Conservation (phyloP, 2,797 vertebrate species). For the Epinephelus malabaricus region DNA sequence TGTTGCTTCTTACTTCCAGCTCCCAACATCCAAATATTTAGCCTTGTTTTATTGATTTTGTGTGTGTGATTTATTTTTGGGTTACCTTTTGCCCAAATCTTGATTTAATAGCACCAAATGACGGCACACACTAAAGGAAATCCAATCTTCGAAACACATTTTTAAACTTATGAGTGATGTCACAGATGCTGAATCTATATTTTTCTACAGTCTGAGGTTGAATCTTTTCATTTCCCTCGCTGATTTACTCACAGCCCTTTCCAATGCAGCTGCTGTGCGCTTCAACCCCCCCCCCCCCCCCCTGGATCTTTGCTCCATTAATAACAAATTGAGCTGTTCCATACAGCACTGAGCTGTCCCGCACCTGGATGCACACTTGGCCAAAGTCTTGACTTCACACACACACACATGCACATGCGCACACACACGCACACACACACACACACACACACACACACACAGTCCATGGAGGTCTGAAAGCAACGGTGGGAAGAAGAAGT, state of each 20-base stretch:
- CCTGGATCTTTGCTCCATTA: slow-evolving; percentile 70
- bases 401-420: too few species aligned
- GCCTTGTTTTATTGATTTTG: background rate
- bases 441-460: slow-evolving; percentile 35
- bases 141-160: slow-evolving; percentile 11
- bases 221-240: slow-evolving; percentile 38
- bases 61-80: background rate
- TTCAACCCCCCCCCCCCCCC: slow-evolving; percentile 39
- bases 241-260: slow-evolving; percentile 55
- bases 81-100: background rate
- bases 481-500: slow-evolving; percentile 41
- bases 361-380: slow-evolving; percentile 75
- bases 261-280: slow-evolving; percentile 70
- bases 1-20: background rate
- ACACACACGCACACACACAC: too few species aligned
- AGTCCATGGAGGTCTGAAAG: slow-evolving; percentile 49
- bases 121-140: slow-evolving; percentile 7
- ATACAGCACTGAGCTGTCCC: slow-evolving; percentile 52
- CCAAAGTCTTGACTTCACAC: slow-evolving; percentile 71
- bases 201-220: slow-evolving; percentile 30
- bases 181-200: slow-evolving; percentile 18
- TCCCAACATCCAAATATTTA: background rate
- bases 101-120: background rate
- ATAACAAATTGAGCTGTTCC: slow-evolving; percentile 76
- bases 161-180: slow-evolving; percentile 21